Conservation (phyloP, 2,888 invertebrate species). For the Parapristionchus giblindavisi region DNA sequence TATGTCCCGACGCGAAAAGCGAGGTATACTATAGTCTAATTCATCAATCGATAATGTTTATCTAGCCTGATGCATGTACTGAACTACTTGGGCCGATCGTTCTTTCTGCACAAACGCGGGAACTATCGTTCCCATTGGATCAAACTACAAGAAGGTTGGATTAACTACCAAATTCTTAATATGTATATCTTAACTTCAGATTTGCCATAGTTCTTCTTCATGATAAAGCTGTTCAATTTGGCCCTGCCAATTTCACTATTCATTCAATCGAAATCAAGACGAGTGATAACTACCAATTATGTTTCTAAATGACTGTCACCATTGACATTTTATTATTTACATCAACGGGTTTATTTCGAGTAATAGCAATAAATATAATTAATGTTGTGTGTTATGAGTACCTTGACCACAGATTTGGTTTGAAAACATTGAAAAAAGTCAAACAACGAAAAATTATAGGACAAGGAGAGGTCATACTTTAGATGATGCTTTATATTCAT, state of each 20-base stretch:
- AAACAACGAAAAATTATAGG: no score
- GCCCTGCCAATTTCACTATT: slow-evolving; percentile 47
- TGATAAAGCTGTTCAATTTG: slow-evolving; percentile 60
- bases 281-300: slow-evolving; percentile 47
- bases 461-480: no score
- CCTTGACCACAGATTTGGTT: no score
- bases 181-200: slow-evolving; percentile 20
- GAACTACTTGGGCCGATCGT: slow-evolving; percentile 45
- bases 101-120: background rate
- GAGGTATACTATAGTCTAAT: slow-evolving; percentile 37
- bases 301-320: slow-evolving; percentile 39
- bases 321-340: background rate
- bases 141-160: slow-evolving; percentile 25
- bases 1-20: slow-evolving; percentile 51
- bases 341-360: slow-evolving; percentile 11
- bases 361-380: slow-evolving; percentile 3
- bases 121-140: slow-evolving; percentile 26
- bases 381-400: background rate
- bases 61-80: slow-evolving; percentile 50
- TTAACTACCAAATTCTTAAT: no score
- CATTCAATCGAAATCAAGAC: slow-evolving; percentile 49
- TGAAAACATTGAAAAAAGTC: no score
- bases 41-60: no score
- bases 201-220: slow-evolving; percentile 63
- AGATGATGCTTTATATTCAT: background rate